Evolutionary conservation across 2,888 invertebrate genomes (phyloP), one percentile per base, ranked within the genome.

Genomic region (Idaea biselata): DNA sequence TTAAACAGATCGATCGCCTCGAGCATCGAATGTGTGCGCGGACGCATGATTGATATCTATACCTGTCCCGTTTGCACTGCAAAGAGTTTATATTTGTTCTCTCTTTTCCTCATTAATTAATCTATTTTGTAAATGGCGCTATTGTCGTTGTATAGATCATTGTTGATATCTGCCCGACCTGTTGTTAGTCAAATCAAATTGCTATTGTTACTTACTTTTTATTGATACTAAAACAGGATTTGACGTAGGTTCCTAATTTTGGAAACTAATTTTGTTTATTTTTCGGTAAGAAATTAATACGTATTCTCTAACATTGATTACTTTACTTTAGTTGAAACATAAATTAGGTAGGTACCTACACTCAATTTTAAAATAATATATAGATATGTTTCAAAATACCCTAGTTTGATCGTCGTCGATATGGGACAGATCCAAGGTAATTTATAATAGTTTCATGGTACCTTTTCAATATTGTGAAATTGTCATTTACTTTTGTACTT

Each of bases 31-130:
- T 87, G 88, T 86, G 86, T 86, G 89, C 86, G 87, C 88, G 80
- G 86, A 85, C 88, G 83, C 83, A 80, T 91, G 92, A 92, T 92
- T 91, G 91, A 92, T 92, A 91, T 87, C 89, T 82, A 66, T 73
- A 74, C 66, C 70, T 68, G 68, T 85, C 87, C 81, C 82, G 70
- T 72, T 86, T 78, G 65, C 60, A 63, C 74, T 33, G 68, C 31
- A 44, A 14, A n/a, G 58, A 58, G 71, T 67, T 16, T 31, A 16
- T 72, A 77, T 77, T 16, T 68, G 31, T 67, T 67, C 54, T 88
- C 84, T 78, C 81, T 71, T 57, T 90, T 76, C 79, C 59, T 78
- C 86, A 86, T 89, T 91, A 91, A 91, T 91, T 90, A 86, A 87
- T 88, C 86, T 84, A 69, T 70, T 84, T 85, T 84, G 84, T 88